Evolutionary conservation across 2,113 vertebrate species (phyloP).

Genomic region (Telmatochromis sp.): DNA sequence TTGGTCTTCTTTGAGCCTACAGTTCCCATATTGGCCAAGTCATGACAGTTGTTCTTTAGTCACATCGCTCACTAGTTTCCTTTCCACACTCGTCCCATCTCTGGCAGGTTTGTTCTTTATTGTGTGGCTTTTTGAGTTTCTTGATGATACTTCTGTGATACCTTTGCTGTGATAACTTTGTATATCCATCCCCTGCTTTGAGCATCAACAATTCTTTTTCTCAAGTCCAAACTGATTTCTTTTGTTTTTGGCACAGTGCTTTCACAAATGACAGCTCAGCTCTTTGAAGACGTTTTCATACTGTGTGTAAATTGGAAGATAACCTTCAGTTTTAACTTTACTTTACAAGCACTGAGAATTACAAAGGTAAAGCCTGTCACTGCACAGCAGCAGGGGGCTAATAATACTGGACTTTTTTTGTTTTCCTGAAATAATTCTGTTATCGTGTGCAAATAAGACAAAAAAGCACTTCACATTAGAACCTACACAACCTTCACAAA

Average conservation of each 20-base stretch:
- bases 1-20: not conserved
- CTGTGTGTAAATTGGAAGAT: not conserved
- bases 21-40: not conserved
- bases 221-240: not conserved
- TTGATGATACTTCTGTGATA: not conserved
- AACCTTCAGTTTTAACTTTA: not conserved
- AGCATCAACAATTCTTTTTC: not conserved
- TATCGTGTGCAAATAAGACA: not conserved
- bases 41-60: not conserved
- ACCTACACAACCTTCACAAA: not conserved
- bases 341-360: not conserved
- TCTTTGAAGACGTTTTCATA: not conserved
- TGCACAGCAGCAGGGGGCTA: not conserved
- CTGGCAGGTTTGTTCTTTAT: not conserved
- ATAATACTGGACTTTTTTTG: not conserved
- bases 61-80: not conserved
- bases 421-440: not conserved
- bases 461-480: not conserved
- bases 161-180: not conserved
- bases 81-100: not conserved
- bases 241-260: not conserved
- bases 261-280: not conserved
- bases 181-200: not conserved
- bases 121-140: not conserved
- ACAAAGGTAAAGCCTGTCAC: not conserved